Evolutionary conservation across 1,140 invertebrate species (phyloP).

Genomic region (Drosophila tsacasi): DNA sequence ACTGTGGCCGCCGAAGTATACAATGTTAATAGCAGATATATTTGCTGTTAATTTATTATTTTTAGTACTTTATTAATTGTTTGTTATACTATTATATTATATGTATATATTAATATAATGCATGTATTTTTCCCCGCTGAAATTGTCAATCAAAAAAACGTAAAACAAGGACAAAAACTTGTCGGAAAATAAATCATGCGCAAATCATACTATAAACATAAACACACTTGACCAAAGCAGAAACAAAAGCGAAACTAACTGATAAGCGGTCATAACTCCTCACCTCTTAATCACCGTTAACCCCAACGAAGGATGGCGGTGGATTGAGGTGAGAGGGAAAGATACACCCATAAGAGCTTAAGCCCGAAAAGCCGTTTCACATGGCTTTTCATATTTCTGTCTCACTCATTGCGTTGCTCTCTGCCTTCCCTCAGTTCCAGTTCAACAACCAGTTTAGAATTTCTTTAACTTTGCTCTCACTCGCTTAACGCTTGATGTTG

Average conservation of each 20-base stretch:
- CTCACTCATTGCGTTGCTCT: background rate
- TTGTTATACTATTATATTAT: no score
- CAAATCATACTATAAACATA: slow-evolving; percentile 18
- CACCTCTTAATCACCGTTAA: slow-evolving; percentile 28
- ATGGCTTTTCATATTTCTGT: slow-evolving; percentile 4
- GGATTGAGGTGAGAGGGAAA: background rate
- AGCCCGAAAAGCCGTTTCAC: slow-evolving; percentile 35
- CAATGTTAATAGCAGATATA: background rate
- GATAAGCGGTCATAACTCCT: slow-evolving; percentile 59
- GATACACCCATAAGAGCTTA: background rate
- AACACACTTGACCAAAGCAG: slow-evolving; percentile 11
- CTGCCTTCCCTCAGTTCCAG: slow-evolving; percentile 27
- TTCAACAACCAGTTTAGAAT: slow-evolving; percentile 80
- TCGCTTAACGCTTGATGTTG: background rate
- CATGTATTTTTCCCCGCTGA: background rate
- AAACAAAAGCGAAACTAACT: slow-evolving; percentile 41
- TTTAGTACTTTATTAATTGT: no score
- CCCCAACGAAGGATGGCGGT: slow-evolving; percentile 4
- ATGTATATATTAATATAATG: no score
- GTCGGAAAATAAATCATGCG: background rate
- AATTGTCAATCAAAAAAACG: background rate
- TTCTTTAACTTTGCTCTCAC: slow-evolving; percentile 31
- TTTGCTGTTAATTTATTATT: no score
- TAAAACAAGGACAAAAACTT: background rate
- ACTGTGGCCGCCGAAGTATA: background rate